These are phyloP conservation scores for Oppia nitens DNA, from an alignment of 1,140 invertebrate genomes.

Conservation along the genomic window DNA sequence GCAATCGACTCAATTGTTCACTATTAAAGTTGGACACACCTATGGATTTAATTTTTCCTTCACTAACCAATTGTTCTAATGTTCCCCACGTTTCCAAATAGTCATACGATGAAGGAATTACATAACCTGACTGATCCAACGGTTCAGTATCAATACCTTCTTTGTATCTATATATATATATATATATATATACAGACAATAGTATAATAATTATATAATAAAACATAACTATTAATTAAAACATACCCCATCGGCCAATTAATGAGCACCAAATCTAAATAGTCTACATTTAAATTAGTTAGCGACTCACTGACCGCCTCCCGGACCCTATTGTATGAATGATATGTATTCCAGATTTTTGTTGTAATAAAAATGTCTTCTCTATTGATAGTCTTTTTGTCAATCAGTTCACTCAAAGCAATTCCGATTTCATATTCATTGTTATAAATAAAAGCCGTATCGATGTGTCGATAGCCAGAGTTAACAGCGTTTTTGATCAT, in stretches of 20 bases:
- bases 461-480: conserved; percentile 43
- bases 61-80: conserved; percentile 27
- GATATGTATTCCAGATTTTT: conserved; percentile 50
- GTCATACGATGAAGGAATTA: conserved; percentile 11
- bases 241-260: conserved; percentile 20
- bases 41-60: conserved; percentile 27
- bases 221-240: conserved; percentile 20
- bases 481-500: conserved; percentile 1
- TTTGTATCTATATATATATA: conserved; percentile 30
- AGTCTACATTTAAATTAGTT: conserved; percentile 29
- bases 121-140: conserved; percentile 1
- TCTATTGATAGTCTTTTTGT: conserved; percentile 52
- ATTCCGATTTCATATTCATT: conserved; percentile 71
- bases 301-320: conserved; percentile 41
- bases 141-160: conserved; percentile 36
- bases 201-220: conserved; percentile 21
- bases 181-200: too few relatives aligned
- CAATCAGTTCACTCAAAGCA: conserved; percentile 49
- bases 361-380: conserved; percentile 60
- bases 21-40: conserved; percentile 33
- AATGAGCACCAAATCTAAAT: conserved; percentile 18
- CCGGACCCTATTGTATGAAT: conserved; percentile 41
- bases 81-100: conserved; percentile 19
- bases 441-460: conserved; percentile 62
- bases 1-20: conserved; percentile 20